Conservation (phyloP, 1,140 invertebrate species). For the Aphidius gifuensis region DNA sequence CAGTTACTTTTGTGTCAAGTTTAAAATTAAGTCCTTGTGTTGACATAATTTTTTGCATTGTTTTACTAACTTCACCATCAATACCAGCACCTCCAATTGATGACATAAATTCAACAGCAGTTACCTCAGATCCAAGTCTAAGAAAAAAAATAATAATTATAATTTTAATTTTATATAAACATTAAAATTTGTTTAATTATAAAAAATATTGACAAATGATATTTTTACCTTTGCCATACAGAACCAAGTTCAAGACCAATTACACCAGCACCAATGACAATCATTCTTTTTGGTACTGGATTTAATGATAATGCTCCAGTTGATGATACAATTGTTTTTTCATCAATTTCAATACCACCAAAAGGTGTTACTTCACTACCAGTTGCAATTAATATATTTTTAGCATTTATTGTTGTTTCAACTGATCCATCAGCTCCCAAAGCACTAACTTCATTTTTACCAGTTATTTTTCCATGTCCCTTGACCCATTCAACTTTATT, state of each 20-base stretch:
- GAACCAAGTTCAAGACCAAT: conserved; percentile 91
- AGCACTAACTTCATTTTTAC: conserved; percentile 89
- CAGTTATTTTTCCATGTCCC: conserved; percentile 92
- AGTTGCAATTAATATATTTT: conserved; percentile 97
- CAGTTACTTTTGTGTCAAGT: conserved; percentile 90
- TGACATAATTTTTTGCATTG: conserved; percentile 86
- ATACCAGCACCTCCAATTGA: conserved; percentile 95
- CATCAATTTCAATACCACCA: conserved; percentile 92
- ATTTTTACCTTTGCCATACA: conserved; percentile 49
- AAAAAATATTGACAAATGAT: neutral
- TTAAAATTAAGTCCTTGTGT: conserved; percentile 98
- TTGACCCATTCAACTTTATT: conserved; percentile 88
- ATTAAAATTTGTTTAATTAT: neutral
- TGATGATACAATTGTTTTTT: conserved; percentile 93
- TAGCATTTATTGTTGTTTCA: conserved; percentile 81
- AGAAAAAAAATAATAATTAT: conserved; percentile 56
- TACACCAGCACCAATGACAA: conserved; percentile 98
- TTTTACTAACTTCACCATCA: conserved; percentile 94
- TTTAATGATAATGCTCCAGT: conserved; percentile 92
- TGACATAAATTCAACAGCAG: conserved; percentile 90
- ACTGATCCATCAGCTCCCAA: conserved; percentile 75
- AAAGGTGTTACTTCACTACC: conserved; percentile 99
- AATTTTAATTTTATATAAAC: conserved; percentile 4
- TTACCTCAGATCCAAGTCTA: conserved; percentile 93
- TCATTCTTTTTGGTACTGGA: conserved; percentile 87